Evolutionary conservation across 1,140 invertebrate genomes (phyloP).

Genomic region (Trichonephila clavata): DNA sequence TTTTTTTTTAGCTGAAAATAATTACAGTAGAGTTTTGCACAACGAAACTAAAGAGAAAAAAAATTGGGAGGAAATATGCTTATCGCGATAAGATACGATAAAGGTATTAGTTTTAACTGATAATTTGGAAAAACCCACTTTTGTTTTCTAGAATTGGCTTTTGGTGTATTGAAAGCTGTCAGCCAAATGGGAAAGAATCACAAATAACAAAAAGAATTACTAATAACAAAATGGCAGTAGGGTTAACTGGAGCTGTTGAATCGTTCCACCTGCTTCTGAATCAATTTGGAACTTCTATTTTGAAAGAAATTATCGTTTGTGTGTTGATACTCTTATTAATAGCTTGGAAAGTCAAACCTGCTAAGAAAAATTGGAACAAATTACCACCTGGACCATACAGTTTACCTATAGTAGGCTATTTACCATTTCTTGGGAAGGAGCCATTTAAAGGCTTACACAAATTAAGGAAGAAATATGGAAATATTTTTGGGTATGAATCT

Average conservation of each 20-base stretch:
- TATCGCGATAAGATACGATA: not conserved
- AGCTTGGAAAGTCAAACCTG: not conserved
- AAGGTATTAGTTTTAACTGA: not conserved
- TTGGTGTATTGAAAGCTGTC: not conserved
- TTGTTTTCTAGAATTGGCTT: not conserved
- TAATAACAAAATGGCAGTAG: not conserved
- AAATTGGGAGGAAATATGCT: not conserved
- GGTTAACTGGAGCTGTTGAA: not conserved
- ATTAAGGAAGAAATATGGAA: constrained; percentile 76
- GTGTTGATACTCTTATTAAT: constrained; percentile 6
- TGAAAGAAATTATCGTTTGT: constrained; percentile 23
- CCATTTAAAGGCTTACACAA: constrained; percentile 66
- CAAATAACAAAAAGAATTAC: too few species aligned
- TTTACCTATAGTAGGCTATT: constrained; percentile 77
- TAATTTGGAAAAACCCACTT: not conserved
- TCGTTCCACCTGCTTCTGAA: not conserved
- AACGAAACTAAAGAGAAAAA: not conserved
- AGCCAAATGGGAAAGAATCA: not conserved
- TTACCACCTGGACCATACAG: constrained; percentile 73
- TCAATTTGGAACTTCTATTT: not conserved
- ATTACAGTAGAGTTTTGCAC: not conserved
- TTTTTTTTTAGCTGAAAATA: not conserved
- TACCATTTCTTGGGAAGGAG: constrained; percentile 77
- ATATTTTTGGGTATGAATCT: constrained; percentile 63
- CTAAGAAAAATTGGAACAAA: constrained; percentile 16